Base-by-base conservation (phyloP, 1,140 invertebrate genomes). In the Formica exsecta region DNA sequence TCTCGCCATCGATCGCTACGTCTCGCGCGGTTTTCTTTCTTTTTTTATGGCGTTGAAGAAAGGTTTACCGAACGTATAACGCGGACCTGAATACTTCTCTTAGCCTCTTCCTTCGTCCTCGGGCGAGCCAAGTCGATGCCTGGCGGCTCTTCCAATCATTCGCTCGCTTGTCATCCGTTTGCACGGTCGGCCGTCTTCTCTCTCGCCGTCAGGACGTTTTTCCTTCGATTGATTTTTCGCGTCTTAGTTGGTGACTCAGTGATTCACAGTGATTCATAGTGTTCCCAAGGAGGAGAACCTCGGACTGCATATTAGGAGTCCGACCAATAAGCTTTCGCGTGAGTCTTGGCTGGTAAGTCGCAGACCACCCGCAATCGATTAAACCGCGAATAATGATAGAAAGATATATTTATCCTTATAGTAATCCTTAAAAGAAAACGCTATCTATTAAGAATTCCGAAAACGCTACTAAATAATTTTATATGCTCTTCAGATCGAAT, bases 151-250 rank as follows among this genome's bases (percentile, higher is more conserved):
- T 86, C 66, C 74, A 86, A 90, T 86, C 92, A 89, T 92, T 93
- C 88, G 91, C 86, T 89, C 86, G 91, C 84, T 89, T 92, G 92
- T 92, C 91, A 92, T 87, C 83, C 89, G 91, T 89, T 88, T 79
- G 80, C 64, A 79, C 89, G 87, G 88, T 73, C 25, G 11, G 48
- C 65, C 36, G 25, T 62, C 64, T 51, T 64, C 68, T 54, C 65
- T 86, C 29, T 22, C 48, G 25, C 57, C 64, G n/a, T 8, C 3
- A 62, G 19, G 11, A 48, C 64, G 64, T 76, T 81, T 76, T 76
- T 76, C 57, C 22, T 38, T 38, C 36, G 62, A 81, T 68, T 36
- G 32, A 86, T 86, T 89, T 87, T 71, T 57, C 61, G 76, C 86
- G 13, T 54, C 66, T 84, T 57, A 38, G 57, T 84, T 83, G 29